A percentile compares a stretch with the other conserved stretches of the same genome.
These are phyloP conservation scores for Trichacis sp. DNA, from an alignment of 2,888 invertebrate species.

Conservation along the genomic window DNA sequence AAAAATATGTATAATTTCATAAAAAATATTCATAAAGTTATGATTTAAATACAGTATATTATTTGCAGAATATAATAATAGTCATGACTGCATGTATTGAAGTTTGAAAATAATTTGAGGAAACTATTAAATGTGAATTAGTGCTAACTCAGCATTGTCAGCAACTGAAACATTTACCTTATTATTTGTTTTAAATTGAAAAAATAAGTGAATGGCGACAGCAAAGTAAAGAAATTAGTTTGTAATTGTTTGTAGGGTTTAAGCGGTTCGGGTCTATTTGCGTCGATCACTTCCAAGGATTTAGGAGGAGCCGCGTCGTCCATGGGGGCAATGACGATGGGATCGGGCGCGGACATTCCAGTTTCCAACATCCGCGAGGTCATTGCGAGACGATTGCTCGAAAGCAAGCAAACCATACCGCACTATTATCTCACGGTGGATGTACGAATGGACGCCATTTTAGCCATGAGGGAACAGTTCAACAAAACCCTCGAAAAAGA, in stretches of 20 bases:
- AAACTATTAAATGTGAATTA: no score
- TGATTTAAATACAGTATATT: no score
- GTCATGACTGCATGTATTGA: no score
- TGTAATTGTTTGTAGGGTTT: slow-evolving; percentile 50
- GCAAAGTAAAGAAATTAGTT: not conserved
- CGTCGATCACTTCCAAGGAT: slow-evolving; percentile 86
- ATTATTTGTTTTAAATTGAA: no score
- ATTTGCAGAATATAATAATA: no score
- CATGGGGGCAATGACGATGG: slow-evolving; percentile 59
- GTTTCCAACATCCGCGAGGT: slow-evolving; percentile 86
- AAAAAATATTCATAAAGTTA: no score
- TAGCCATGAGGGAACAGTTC: slow-evolving; percentile 81
- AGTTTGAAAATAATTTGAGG: no score
- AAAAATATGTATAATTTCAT: no score
- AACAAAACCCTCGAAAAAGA: slow-evolving; percentile 86
- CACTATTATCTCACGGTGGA: slow-evolving; percentile 96
- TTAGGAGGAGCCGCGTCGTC: slow-evolving; percentile 70
- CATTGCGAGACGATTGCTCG: slow-evolving; percentile 88
- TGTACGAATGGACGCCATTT: slow-evolving; percentile 81
- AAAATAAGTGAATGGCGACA: no score
- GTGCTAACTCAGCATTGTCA: no score
- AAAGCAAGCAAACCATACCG: slow-evolving; percentile 94
- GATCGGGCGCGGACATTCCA: slow-evolving; percentile 81
- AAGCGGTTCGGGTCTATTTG: slow-evolving; percentile 83
- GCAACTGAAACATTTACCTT: no score